These are phyloP conservation scores for Odontophorus gujanensis DNA, from an alignment of 2,113 vertebrate species.

Conservation along the genomic window DNA sequence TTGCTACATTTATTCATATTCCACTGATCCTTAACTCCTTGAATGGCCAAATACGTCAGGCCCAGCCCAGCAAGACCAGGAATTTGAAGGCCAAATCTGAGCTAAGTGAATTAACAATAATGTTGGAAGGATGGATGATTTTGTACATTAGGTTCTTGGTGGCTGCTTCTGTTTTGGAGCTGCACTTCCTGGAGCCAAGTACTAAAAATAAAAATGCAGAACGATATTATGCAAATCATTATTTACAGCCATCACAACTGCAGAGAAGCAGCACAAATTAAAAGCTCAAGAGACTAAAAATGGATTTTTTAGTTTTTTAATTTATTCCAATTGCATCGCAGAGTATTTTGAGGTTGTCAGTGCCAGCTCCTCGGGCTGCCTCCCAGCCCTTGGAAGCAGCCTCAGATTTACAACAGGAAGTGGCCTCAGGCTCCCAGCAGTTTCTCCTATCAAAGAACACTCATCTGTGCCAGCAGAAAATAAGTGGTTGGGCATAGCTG, in stretches of 20 bases:
- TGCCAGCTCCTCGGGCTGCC: background rate
- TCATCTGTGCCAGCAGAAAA: background rate
- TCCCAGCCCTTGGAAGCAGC: background rate
- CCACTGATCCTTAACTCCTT: background rate
- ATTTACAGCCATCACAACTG: background rate
- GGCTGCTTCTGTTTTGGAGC: background rate
- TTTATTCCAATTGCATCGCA: background rate
- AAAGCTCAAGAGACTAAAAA: conserved; percentile 15
- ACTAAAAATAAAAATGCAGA: conserved; percentile 41
- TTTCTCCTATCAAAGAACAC: background rate
- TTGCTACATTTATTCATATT: background rate
- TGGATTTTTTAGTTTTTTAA: background rate
- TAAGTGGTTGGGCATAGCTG: background rate
- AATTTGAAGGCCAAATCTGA: background rate
- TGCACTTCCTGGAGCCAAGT: background rate
- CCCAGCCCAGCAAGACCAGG: background rate
- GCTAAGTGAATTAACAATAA: background rate
- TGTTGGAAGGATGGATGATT: background rate
- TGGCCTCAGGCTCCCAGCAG: background rate
- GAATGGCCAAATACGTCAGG: background rate
- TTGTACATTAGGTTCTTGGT: background rate
- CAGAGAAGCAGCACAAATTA: background rate
- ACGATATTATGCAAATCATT: background rate
- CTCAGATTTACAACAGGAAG: background rate
- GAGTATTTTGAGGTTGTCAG: background rate